Evolutionary conservation across 2,797 vertebrate genomes (phyloP).

Genomic region (Enteromius paludinosus): DNA sequence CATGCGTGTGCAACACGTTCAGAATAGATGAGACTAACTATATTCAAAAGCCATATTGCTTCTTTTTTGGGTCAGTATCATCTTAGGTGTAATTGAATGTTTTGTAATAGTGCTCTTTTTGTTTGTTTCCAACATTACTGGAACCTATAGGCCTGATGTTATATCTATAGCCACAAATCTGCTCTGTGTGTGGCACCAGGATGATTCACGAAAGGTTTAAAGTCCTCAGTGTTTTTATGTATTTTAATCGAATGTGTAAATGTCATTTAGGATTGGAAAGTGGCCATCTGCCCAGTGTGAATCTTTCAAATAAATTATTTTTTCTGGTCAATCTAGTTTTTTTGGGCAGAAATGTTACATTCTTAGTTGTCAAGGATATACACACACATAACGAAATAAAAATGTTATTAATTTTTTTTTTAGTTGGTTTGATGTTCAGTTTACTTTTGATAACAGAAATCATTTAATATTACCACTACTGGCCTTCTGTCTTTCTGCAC

Average conservation of each 20-base stretch:
- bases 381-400: too few relatives aligned
- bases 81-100: neutral
- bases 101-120: neutral
- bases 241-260: neutral
- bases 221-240: neutral
- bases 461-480: neutral
- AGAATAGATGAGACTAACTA: constrained; percentile 56
- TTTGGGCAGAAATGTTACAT: neutral
- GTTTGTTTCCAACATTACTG: neutral
- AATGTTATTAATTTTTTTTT: too few relatives aligned
- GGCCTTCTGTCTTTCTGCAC: neutral
- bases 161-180: neutral
- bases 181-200: neutral
- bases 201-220: neutral
- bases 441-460: neutral
- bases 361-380: neutral
- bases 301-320: neutral
- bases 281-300: neutral
- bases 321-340: too few relatives aligned
- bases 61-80: neutral
- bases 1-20: constrained; percentile 55
- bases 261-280: constrained; percentile 7
- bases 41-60: constrained; percentile 58
- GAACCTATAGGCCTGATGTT: neutral
- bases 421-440: too few relatives aligned